These are phyloP conservation scores for Oncorhynchus masou DNA, from an alignment of 2,113 vertebrate genomes.

Conservation along the genomic window DNA sequence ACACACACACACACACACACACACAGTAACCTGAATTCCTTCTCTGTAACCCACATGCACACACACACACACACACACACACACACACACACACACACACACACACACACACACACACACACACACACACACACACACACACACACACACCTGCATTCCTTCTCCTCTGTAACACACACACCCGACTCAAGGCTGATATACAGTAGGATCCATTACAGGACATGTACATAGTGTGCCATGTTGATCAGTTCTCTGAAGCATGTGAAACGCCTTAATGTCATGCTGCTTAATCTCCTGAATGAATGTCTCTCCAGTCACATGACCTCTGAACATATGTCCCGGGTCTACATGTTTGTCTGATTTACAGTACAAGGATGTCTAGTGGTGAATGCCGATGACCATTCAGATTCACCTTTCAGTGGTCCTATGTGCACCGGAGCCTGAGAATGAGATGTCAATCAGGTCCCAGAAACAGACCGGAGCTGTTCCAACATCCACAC, in stretches of 20 bases:
- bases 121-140: too few species aligned
- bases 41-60: not conserved
- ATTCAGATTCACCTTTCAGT: not conserved
- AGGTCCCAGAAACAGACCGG: not conserved
- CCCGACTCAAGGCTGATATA: not conserved
- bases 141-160: too few species aligned
- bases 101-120: too few species aligned
- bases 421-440: not conserved
- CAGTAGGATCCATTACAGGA: too few species aligned
- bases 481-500: too few species aligned
- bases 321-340: not conserved
- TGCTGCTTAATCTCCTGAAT: slow-evolving; percentile 17
- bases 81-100: too few species aligned
- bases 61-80: too few species aligned
- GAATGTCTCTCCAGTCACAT: not conserved
- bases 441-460: not conserved
- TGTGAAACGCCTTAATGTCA: slow-evolving; percentile 8
- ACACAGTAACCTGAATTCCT: too few species aligned
- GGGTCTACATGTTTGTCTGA: not conserved
- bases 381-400: slow-evolving; percentile 7
- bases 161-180: not conserved
- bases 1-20: too few species aligned
- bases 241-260: not conserved
- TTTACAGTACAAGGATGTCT: not conserved
- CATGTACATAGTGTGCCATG: not conserved